Percentiles rank a stretch among this genome's conserved stretches.
Conservation (phyloP, 2,113 vertebrate species). For the Sus scrofa region DNA sequence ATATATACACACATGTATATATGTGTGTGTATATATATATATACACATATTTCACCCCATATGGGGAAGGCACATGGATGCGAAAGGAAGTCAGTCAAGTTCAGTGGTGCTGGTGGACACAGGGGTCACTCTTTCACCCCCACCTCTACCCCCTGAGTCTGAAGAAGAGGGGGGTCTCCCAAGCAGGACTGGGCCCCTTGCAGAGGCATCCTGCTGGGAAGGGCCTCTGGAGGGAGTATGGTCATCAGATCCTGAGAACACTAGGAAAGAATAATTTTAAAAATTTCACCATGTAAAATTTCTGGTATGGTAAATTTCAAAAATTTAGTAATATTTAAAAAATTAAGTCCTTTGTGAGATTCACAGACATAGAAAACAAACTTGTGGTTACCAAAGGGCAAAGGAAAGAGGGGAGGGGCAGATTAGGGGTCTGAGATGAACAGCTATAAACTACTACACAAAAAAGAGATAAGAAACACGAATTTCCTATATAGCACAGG, state of each 20-base stretch:
- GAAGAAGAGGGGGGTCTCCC: rapidly evolving
- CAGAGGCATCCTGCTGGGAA: rapidly evolving
- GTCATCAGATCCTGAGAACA: neutral
- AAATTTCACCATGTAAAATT: neutral
- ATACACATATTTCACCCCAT: too few relatives aligned
- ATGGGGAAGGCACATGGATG: neutral
- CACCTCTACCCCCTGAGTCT: neutral
- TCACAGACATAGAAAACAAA: neutral
- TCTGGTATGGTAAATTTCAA: neutral
- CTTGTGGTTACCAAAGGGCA: neutral
- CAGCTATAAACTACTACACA: too few relatives aligned
- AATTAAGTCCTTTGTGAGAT: neutral
- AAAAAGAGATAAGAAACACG: too few relatives aligned
- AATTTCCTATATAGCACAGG: neutral
- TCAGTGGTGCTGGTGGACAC: too few relatives aligned
- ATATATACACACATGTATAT: too few relatives aligned
- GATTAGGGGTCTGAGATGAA: neutral
- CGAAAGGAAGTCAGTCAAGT: rapidly evolving
- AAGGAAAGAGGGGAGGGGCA: neutral
- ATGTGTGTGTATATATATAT: too few relatives aligned
- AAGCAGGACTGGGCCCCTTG: neutral
- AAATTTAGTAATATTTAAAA: neutral
- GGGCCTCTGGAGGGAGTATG: neutral
- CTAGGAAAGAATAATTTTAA: neutral
- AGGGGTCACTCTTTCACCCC: too few relatives aligned